Percentiles rank a stretch among this genome's conserved stretches.
Evolutionary conservation across 2,888 invertebrate species (phyloP).

Genomic region (Archips crataeganus): DNA sequence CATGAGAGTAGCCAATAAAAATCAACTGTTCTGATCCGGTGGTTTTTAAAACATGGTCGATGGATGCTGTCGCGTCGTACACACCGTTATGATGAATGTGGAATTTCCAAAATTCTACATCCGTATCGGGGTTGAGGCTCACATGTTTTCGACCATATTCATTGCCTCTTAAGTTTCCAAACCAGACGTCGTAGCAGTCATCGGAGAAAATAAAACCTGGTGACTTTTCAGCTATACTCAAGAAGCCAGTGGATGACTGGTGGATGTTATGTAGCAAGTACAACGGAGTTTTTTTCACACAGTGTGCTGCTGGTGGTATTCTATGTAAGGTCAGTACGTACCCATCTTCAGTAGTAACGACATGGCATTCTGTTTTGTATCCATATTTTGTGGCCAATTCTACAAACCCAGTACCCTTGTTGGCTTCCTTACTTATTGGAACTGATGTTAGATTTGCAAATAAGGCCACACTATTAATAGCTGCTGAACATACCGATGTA

Average conservation of each 20-base stretch:
- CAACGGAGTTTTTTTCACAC: constrained; percentile 15
- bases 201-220: constrained; percentile 56
- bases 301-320: neutral
- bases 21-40: constrained; percentile 61
- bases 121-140: constrained; percentile 61
- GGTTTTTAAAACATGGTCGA: constrained; percentile 64
- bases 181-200: constrained; percentile 52
- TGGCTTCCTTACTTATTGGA: neutral
- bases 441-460: neutral
- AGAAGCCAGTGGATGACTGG: constrained; percentile 12
- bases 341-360: constrained; percentile 35
- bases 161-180: constrained; percentile 50
- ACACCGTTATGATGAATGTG: constrained; percentile 92
- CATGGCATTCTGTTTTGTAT: constrained; percentile 27
- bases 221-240: constrained; percentile 42
- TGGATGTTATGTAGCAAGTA: constrained; percentile 24
- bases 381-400: constrained; percentile 36
- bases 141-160: constrained; percentile 81
- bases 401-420: constrained; percentile 45
- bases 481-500: neutral
- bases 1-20: constrained; percentile 91
- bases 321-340: constrained; percentile 37
- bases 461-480: neutral
- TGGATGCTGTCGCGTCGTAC: constrained; percentile 90
- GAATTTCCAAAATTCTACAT: constrained; percentile 85